Evolutionary conservation across 2,888 invertebrate genomes (phyloP), one percentile per base, ranked within the genome.

Genomic region (Drosophila paramelanica): DNA sequence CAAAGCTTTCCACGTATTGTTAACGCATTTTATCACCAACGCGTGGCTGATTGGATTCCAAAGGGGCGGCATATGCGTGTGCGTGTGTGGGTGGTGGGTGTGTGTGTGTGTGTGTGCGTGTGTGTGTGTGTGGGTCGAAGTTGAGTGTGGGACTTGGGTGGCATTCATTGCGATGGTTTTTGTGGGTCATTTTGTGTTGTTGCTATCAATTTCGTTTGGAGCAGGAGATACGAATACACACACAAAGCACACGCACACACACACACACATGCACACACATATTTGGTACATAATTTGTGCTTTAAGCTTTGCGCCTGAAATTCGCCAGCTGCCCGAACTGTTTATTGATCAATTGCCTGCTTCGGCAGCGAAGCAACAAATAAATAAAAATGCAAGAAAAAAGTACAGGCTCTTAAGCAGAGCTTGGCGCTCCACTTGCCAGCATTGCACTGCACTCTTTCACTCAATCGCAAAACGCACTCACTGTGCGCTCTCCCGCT

Each of bases 21-120:
- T 88, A 89, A 89, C 89, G 90, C 87, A 88, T 88, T 88, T 89
- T 86, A 85, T 88, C 89, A 77, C 90, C 90, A 83, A 89, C 84
- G 89, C 90, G 90, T 89, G 90, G 89, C 81, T 89, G 84, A 89
- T 89, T 88, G 84, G 89, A 89, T 84, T 88, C 87, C 68, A 84
- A 59, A 64, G 58, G 67, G 79, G 77, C 52, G 42, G 42, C n/a
- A 17, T 51, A 23, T 47, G 25, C n/a, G 46, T 46, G 17, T 3
- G 31, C 51, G 20, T 33, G 38, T 8, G 59, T 33, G 33, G 23
- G 45, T 20, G 46, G 41, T 43, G 23, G 41, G 51, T 25, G 46
- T 23, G 56, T 20, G 46, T 11, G 58, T 17, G 55, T 25, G 46
- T 41, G 60, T 17, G 38, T 42, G 52, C 17, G 10, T 17, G 55